Evolutionary conservation across 2,797 vertebrate genomes (phyloP), one percentile per base, ranked within the genome.

Genomic region (Takifugu rubripes): DNA sequence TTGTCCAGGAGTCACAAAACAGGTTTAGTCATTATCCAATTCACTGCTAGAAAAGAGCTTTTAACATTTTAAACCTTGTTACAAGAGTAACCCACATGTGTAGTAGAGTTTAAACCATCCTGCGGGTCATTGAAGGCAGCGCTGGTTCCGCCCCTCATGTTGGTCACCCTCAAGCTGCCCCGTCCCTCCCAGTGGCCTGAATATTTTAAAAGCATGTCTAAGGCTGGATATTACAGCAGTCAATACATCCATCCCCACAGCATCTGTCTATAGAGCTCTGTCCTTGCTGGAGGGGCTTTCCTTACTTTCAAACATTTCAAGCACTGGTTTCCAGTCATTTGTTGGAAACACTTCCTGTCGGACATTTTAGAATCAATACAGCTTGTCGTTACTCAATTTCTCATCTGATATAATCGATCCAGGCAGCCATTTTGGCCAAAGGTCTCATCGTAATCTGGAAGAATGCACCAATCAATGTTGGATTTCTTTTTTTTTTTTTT

Each of bases 201-300:
- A n/a, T 46, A 10, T 46, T 46, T 46, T 21, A 62, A 62, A 54
- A 68, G 49, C 21, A 46, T 58, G 44, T 53, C 59, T 62, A 56
- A 48, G 56, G 12, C 45, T n/a, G 17, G 15, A 8, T 45, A 46
- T 17, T 24, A 5, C 16, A 5, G 36, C 44, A 60, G 52, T 70
- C 75, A 67, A 75, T 75, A 56, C 9, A 70, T 65, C 43, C 25
- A 47, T 65, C 59, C 50, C 56, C 52, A 67, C 55, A 57, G 33
- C 56, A 54, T 59, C 54, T 52, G 17, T 59, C 10, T 49, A 55
- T 58, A 61, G 52, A 46, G 50, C 16, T 66, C 46, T 64, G 70
- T 59, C 75, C 70, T 81, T 72, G 81, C 83, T 71, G 1, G 55
- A 67, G 69, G 84, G 60, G 62, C 46, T 78, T 75, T 71, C 48